Percentiles rank a stretch among this genome's conserved stretches.
These are phyloP conservation scores for Odontomachus brunneus DNA, from an alignment of 1,140 invertebrate species.

Conservation along the genomic window DNA sequence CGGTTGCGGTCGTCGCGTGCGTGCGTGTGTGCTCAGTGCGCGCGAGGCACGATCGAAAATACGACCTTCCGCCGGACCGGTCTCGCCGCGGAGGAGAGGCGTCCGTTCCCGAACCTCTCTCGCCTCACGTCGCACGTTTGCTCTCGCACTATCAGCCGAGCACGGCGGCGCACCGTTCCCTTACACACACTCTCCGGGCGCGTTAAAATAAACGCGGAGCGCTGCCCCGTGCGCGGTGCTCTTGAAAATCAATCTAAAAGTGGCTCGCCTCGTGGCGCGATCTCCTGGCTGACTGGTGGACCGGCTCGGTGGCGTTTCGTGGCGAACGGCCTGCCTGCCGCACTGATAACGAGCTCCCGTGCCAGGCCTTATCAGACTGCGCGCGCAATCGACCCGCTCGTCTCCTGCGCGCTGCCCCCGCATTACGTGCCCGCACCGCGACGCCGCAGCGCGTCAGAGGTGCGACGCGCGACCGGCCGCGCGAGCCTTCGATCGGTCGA, in stretches of 20 bases:
- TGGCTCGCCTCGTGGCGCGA: slow-evolving; percentile 80
- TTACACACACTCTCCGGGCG: slow-evolving; percentile 73
- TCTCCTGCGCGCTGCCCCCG: not conserved
- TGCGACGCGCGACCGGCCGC: slow-evolving; percentile 20
- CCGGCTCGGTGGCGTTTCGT: slow-evolving; percentile 65
- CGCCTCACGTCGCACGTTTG: slow-evolving; percentile 70
- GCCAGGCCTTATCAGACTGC: slow-evolving; percentile 67
- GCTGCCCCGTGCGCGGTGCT: slow-evolving; percentile 79
- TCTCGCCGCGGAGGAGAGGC: slow-evolving; percentile 70
- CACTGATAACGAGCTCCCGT: slow-evolving; percentile 71
- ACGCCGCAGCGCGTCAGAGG: slow-evolving; percentile 34
- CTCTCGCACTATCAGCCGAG: slow-evolving; percentile 68
- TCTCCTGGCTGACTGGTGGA: slow-evolving; percentile 72
- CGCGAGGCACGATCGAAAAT: slow-evolving; percentile 64
- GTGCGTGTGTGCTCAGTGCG: slow-evolving; percentile 20
- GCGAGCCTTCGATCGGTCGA: not conserved
- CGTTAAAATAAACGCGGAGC: slow-evolving; percentile 84
- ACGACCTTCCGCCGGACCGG: slow-evolving; percentile 65
- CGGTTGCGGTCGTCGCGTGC: slow-evolving; percentile 28
- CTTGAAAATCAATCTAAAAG: slow-evolving; percentile 85
- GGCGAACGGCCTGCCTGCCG: slow-evolving; percentile 58
- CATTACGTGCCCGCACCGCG: not conserved
- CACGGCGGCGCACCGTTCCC: slow-evolving; percentile 71
- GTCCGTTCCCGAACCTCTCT: slow-evolving; percentile 78
- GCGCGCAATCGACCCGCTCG: slow-evolving; percentile 62